Percentiles rank a stretch among this genome's conserved stretches.
Conservation (phyloP, 2,797 vertebrate genomes). For the Pyrrhura leucotis region DNA sequence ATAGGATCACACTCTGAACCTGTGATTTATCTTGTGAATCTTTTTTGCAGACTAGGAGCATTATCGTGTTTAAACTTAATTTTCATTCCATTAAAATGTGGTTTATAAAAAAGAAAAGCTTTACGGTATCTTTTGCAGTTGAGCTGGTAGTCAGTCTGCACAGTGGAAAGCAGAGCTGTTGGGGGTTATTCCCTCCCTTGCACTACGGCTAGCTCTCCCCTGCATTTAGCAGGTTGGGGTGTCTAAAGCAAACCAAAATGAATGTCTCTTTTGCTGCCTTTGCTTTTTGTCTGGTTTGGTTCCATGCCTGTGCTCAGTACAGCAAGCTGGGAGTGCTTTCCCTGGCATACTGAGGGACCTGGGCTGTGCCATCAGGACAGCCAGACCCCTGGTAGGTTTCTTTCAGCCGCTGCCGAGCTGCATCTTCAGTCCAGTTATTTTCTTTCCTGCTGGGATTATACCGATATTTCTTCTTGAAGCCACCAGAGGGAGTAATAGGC, state of each 20-base stretch:
- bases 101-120: background rate
- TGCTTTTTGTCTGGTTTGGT: background rate
- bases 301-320: background rate
- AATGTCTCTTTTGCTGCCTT: background rate
- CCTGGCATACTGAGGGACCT: accelerated
- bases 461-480: background rate
- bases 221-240: background rate
- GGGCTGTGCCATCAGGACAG: accelerated
- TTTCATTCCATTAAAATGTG: background rate
- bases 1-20: background rate
- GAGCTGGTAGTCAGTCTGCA: background rate
- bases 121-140: background rate
- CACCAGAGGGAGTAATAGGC: constrained; percentile 55
- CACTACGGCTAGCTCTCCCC: background rate
- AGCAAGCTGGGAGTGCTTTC: background rate
- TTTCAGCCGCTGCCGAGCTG: background rate
- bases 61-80: background rate
- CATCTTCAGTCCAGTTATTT: background rate
- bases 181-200: background rate
- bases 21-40: background rate
- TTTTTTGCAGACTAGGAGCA: background rate
- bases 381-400: accelerated
- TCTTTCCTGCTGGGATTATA: background rate
- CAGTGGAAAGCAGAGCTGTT: background rate
- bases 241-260: background rate